Percentiles rank a stretch among this genome's conserved stretches.
These are phyloP conservation scores for Drosophila bocki DNA, from an alignment of 1,140 invertebrate species.

Conservation along the genomic window DNA sequence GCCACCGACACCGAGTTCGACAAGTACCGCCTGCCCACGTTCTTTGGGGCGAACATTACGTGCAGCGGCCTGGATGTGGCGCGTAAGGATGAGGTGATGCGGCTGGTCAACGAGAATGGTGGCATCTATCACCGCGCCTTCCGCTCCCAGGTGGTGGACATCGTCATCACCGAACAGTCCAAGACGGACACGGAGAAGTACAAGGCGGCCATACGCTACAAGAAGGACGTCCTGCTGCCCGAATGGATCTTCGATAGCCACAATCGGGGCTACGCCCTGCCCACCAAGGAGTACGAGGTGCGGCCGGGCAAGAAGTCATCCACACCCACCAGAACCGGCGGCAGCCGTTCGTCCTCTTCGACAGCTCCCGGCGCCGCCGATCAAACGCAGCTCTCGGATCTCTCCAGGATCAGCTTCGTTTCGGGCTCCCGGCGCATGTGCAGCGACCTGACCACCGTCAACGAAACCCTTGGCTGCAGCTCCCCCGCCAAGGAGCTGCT, in stretches of 20 bases:
- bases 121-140: constrained; percentile 87
- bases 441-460: constrained; percentile 66
- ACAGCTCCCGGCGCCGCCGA: constrained; percentile 25
- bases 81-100: constrained; percentile 89
- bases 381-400: constrained; percentile 71
- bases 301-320: constrained; percentile 68
- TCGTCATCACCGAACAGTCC: constrained; percentile 85
- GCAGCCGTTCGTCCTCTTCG: neutral
- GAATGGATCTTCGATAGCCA: constrained; percentile 93
- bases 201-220: constrained; percentile 91
- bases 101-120: constrained; percentile 90
- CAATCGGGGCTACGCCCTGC: constrained; percentile 89
- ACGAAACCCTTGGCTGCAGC: constrained; percentile 56
- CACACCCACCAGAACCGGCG: constrained; percentile 63
- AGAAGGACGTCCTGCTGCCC: constrained; percentile 89
- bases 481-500: constrained; percentile 60
- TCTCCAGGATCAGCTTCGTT: constrained; percentile 72
- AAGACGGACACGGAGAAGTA: constrained; percentile 91
- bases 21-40: constrained; percentile 90
- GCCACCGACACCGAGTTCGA: constrained; percentile 89
- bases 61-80: constrained; percentile 90
- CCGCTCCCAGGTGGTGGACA: constrained; percentile 83
- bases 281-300: constrained; percentile 88
- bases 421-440: constrained; percentile 45
- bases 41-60: constrained; percentile 92